Conservation (phyloP, 2,797 vertebrate species). For the Choloepus didactylus region DNA sequence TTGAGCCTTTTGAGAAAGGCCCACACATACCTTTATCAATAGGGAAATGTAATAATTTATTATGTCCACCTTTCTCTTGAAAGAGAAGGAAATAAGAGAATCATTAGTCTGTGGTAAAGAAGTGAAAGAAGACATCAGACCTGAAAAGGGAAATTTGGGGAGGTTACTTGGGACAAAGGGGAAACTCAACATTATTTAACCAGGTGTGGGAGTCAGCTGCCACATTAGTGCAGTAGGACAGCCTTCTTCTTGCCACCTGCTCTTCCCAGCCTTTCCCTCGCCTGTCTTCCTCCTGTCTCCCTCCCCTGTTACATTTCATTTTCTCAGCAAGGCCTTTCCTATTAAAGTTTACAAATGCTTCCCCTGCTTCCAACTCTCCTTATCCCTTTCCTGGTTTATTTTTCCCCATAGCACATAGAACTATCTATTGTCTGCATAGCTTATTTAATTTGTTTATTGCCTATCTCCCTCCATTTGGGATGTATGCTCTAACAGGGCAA, state of each 20-base stretch:
- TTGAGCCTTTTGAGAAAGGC: not conserved
- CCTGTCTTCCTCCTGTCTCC: not conserved
- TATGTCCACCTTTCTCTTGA: not conserved
- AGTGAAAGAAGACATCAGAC: not conserved
- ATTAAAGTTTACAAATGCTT: not conserved
- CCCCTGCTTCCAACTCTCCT: not conserved
- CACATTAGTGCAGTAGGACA: not conserved
- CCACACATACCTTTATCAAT: not conserved
- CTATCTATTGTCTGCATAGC: not conserved
- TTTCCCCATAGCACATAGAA: not conserved
- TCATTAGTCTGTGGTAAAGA: not conserved
- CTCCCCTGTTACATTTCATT: not conserved
- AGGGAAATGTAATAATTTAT: not conserved
- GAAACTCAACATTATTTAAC: not conserved
- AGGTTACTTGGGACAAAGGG: not conserved
- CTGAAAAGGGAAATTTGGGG: not conserved
- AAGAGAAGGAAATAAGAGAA: conserved; percentile 5
- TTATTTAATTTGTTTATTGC: not conserved
- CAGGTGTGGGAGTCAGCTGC: no score
- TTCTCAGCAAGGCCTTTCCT: not conserved
- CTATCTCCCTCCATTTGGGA: not conserved
- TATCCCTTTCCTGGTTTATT: not conserved
- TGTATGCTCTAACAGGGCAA: not conserved
- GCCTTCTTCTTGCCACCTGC: fast-evolving
- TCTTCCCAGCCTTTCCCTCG: not conserved